A percentile compares a stretch with the other conserved stretches of the same genome.
Conservation (phyloP, 2,113 vertebrate species). For the Felis chaus region DNA sequence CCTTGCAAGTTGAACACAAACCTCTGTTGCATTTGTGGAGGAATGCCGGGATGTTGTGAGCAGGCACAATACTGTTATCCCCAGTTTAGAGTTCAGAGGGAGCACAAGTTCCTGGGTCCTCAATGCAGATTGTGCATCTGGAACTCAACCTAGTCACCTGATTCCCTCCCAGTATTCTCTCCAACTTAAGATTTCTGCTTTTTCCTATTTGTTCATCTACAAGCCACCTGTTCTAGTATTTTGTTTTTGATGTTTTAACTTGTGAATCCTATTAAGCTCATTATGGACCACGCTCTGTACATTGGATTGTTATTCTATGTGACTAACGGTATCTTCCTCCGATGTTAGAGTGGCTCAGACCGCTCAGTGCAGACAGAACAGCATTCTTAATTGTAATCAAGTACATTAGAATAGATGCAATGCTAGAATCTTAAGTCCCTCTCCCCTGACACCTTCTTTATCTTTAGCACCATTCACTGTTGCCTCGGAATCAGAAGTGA, state of each 20-base stretch:
- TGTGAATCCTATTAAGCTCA: background rate
- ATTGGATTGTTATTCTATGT: background rate
- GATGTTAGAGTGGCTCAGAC: background rate
- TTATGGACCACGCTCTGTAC: background rate
- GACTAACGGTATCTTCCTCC: background rate
- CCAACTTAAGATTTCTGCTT: background rate
- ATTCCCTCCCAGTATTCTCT: background rate
- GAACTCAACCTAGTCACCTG: background rate
- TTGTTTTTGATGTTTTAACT: background rate
- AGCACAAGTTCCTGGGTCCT: background rate
- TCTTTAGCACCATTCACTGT: slow-evolving; percentile 18
- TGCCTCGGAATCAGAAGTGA: slow-evolving; percentile 32
- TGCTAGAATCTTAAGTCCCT: background rate
- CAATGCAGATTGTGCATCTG: background rate
- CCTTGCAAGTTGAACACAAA: background rate
- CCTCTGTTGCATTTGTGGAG: background rate
- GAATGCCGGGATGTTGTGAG: background rate
- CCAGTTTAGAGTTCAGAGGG: background rate
- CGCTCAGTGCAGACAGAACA: background rate
- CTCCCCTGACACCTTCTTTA: background rate
- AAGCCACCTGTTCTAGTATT: background rate
- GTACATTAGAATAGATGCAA: background rate
- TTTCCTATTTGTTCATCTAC: background rate
- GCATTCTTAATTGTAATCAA: background rate
- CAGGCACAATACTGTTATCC: no score